Base-by-base conservation (phyloP, 1,140 invertebrate genomes). In the Asbolus verrucosus region DNA sequence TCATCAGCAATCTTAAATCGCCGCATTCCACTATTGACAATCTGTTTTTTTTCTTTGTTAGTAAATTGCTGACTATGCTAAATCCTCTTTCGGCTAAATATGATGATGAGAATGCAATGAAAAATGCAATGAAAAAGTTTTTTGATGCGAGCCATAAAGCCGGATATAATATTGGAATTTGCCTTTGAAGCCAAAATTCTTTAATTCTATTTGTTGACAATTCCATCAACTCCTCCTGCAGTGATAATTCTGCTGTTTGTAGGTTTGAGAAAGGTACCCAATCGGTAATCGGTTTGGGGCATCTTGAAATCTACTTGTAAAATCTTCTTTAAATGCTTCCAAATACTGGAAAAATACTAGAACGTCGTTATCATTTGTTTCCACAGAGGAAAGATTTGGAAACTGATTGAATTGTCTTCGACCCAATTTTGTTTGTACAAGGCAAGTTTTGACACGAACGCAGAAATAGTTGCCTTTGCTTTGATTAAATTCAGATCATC, bases 401-500 rank as follows among this genome's bases (percentile, higher is more conserved):
- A 79, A 79, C 69, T 78, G 74, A 66, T 76, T 65, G 60, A 78
- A 78, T 68, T 79, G 70, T 43, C 75, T 69, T 79, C 76, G 76
- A 67, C 76, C 75, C 15, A 79, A 36, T 81, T 79, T 50, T 69
- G 74, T 68, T 81, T 80, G 76, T 77, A 68, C 69, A 80, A 31
- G 68, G 76, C 68, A 71, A 82, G 75, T 76, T 81, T 80, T 65
- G 71, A 69, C 67, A 72, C 70, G 69, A 81, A 81, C 74, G 78
- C 75, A 75, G 76, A 71, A 76, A 81, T 59, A 67, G 71, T 65
- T 41, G 72, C 75, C 77, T 81, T 81, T 77, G 76, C 79, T 76
- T 81, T 81, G 73, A 81, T 79, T 71, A 81, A 78, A 74, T 82
- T 81, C 69, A 80, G 59, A 21, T 80, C 31, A 74, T 79, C 76